phyloP scores from a whole-genome alignment of 2,888 invertebrate species.

The Nudaria mundana region DNA sequence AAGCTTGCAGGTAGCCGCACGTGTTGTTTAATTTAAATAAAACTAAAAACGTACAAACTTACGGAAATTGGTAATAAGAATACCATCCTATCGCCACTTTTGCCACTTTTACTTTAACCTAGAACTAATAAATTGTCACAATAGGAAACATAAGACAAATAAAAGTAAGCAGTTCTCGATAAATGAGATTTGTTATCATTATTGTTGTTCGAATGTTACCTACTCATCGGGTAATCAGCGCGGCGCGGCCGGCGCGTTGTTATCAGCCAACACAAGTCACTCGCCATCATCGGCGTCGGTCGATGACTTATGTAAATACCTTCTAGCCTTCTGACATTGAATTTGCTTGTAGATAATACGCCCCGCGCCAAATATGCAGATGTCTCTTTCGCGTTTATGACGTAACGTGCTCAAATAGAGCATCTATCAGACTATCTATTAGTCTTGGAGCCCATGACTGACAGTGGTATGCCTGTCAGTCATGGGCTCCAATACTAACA shows the following conservation, averaged over 20 bases:
- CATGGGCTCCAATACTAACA: too few relatives aligned
- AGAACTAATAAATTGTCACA: background rate
- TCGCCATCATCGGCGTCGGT: constrained; percentile 25
- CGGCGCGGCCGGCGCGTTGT: constrained; percentile 17
- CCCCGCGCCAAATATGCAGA: constrained; percentile 9
- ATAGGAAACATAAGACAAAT: background rate
- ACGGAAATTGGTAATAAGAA: too few relatives aligned
- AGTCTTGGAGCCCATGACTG: too few relatives aligned
- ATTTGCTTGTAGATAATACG: constrained; percentile 20
- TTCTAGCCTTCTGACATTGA: constrained; percentile 33
- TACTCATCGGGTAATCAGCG: constrained; percentile 29
- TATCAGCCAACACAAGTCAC: too few relatives aligned
- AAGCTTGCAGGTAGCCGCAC: too few relatives aligned
- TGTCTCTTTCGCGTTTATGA: too few relatives aligned
- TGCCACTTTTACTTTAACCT: background rate
- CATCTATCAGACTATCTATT: too few relatives aligned
- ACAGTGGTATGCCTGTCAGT: too few relatives aligned
- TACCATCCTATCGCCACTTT: background rate
- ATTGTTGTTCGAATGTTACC: too few relatives aligned
- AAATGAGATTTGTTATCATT: constrained; percentile 23
- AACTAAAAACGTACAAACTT: too few relatives aligned
- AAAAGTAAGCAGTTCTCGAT: background rate
- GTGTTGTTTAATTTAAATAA: too few relatives aligned
- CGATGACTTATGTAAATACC: constrained; percentile 44
- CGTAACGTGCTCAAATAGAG: too few relatives aligned